Conservation (phyloP, 1,140 invertebrate genomes). For the Amphibalanus amphitrite region DNA sequence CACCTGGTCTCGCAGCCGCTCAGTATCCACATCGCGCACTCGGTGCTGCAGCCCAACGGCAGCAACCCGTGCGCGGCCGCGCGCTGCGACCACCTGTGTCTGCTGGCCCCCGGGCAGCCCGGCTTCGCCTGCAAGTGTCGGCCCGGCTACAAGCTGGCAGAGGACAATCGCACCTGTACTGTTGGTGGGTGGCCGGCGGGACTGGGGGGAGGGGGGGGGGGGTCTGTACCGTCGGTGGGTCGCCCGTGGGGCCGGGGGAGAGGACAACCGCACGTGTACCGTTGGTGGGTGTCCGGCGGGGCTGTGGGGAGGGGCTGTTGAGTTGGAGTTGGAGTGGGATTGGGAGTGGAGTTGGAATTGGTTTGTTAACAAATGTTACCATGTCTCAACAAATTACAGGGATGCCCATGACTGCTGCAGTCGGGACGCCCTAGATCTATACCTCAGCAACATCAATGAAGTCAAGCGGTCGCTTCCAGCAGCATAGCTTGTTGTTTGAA, state of each 20-base stretch:
- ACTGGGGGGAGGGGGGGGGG: background rate
- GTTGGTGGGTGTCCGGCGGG: no score
- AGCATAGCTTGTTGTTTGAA: background rate
- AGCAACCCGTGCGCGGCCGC: constrained; percentile 20
- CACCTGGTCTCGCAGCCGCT: constrained; percentile 86
- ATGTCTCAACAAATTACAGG: no score
- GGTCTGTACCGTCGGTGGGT: background rate
- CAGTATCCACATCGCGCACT: constrained; percentile 85
- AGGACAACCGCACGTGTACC: no score
- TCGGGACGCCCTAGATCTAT: no score
- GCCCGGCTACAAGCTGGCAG: constrained; percentile 54
- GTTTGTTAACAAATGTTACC: no score
- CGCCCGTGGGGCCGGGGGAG: background rate
- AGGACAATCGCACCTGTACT: constrained; percentile 35
- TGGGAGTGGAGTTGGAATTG: no score
- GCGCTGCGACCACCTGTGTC: constrained; percentile 75
- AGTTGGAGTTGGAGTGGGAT: no score
- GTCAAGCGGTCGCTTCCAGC: background rate
- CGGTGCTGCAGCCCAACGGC: constrained; percentile 61
- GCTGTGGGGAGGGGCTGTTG: no score
- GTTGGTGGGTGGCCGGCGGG: background rate
- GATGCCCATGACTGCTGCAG: no score
- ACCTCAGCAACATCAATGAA: background rate
- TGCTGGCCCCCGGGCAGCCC: constrained; percentile 45
- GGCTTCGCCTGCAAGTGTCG: constrained; percentile 81